phyloP scores from a whole-genome alignment of 2,888 invertebrate genomes.

The Hemistola chrysoprasaria region DNA sequence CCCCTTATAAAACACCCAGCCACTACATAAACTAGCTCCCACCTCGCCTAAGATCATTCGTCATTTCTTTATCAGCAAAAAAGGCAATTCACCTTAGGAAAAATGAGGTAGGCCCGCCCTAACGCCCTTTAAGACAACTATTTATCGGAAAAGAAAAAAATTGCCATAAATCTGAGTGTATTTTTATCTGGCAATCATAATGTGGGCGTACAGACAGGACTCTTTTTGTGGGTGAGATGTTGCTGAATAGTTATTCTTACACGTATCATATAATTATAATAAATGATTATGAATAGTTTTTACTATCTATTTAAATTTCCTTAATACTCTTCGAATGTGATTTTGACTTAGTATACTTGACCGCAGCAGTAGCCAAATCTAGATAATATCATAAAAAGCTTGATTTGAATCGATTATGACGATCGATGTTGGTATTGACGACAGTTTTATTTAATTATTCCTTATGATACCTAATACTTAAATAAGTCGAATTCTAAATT shows the following conservation, averaged over 20 bases:
- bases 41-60: conserved; percentile 64
- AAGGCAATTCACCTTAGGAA: conserved; percentile 69
- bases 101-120: conserved; percentile 67
- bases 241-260: no score
- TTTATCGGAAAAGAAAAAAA: conserved; percentile 64
- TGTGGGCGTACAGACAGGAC: conserved; percentile 43
- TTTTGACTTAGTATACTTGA: no score
- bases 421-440: no score
- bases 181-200: conserved; percentile 70
- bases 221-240: conserved; percentile 8
- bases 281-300: no score
- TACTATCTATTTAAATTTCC: no score
- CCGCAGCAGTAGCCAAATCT: no score
- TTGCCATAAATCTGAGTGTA: conserved; percentile 64
- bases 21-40: conserved; percentile 49
- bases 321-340: no score
- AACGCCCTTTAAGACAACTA: conserved; percentile 72
- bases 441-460: no score
- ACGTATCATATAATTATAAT: no score
- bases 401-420: no score
- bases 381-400: no score
- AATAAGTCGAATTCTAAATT: background rate
- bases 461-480: background rate
- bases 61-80: conserved; percentile 75
- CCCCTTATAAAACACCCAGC: conserved; percentile 41